These are phyloP conservation scores for Diarsia dahlii DNA, from an alignment of 2,888 invertebrate species.

Conservation along the genomic window DNA sequence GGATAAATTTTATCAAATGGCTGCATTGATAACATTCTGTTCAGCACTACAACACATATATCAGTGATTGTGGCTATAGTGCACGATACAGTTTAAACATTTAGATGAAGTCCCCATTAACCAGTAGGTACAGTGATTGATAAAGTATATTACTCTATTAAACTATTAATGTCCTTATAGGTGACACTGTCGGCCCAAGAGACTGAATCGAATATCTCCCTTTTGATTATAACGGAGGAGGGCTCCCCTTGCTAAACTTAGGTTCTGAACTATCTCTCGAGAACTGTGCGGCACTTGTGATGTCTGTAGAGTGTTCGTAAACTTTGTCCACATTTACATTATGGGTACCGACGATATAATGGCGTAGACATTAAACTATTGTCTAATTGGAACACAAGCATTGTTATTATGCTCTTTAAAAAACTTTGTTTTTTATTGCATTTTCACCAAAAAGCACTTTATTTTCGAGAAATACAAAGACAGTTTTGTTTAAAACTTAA, in stretches of 20 bases:
- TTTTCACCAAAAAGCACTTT: background rate
- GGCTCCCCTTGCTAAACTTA: constrained; percentile 7
- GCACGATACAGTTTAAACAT: background rate
- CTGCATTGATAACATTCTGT: background rate
- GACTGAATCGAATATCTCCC: constrained; percentile 36
- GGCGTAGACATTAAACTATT: constrained; percentile 6
- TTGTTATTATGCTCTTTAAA: background rate
- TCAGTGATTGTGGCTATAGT: background rate
- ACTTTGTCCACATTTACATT: constrained; percentile 35
- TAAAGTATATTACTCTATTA: constrained; percentile 52
- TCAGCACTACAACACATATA: background rate
- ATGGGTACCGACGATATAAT: background rate
- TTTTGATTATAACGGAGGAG: constrained; percentile 36
- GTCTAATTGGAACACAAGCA: background rate
- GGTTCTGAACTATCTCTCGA: constrained; percentile 24
- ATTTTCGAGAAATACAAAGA: background rate
- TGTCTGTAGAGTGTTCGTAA: constrained; percentile 23
- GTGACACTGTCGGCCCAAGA: constrained; percentile 15
- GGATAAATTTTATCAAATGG: background rate
- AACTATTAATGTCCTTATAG: constrained; percentile 50
- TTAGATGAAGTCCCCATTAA: background rate
- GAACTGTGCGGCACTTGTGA: constrained; percentile 5
- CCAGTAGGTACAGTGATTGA: constrained; percentile 24
- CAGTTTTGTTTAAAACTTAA: background rate
- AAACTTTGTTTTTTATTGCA: background rate